phyloP scores from a whole-genome alignment of 2,888 invertebrate species.

The Sinopyrophorus schimmeli region DNA sequence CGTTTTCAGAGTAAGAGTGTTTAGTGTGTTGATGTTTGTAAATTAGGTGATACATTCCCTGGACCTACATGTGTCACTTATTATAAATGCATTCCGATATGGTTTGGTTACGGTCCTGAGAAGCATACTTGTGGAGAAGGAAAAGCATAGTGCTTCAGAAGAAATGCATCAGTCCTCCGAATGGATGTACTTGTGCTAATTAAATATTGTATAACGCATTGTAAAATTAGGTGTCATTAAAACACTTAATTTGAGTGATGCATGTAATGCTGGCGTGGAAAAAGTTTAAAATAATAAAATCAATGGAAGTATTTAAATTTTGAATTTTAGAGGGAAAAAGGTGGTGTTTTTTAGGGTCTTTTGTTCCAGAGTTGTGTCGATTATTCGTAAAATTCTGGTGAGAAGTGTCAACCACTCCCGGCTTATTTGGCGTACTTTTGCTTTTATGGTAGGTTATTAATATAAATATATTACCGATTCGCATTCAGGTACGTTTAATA shows the following conservation, averaged over 20 bases:
- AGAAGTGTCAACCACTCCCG: slow-evolving; percentile 41
- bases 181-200: slow-evolving; percentile 8
- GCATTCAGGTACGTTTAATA: background rate
- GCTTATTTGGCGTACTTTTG: slow-evolving; percentile 31
- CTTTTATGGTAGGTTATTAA: slow-evolving; percentile 25
- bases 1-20: too few relatives aligned
- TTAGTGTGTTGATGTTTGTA: too few relatives aligned
- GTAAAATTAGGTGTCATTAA: too few relatives aligned
- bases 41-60: slow-evolving; percentile 8
- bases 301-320: too few relatives aligned
- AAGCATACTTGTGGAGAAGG: slow-evolving; percentile 18
- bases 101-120: slow-evolving; percentile 22
- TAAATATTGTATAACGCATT: too few relatives aligned
- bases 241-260: too few relatives aligned
- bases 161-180: slow-evolving; percentile 12
- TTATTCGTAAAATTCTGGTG: slow-evolving; percentile 40
- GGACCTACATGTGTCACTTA: slow-evolving; percentile 21
- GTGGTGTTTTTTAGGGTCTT: too few relatives aligned
- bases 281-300: too few relatives aligned
- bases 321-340: too few relatives aligned
- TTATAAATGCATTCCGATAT: slow-evolving; percentile 24
- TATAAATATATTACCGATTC: too few relatives aligned
- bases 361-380: slow-evolving; percentile 7
- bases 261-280: too few relatives aligned
- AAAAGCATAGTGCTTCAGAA: slow-evolving; percentile 8